Evolutionary conservation across 1,140 invertebrate genomes (phyloP).

Genomic region (Caenorhabditis remanei): DNA sequence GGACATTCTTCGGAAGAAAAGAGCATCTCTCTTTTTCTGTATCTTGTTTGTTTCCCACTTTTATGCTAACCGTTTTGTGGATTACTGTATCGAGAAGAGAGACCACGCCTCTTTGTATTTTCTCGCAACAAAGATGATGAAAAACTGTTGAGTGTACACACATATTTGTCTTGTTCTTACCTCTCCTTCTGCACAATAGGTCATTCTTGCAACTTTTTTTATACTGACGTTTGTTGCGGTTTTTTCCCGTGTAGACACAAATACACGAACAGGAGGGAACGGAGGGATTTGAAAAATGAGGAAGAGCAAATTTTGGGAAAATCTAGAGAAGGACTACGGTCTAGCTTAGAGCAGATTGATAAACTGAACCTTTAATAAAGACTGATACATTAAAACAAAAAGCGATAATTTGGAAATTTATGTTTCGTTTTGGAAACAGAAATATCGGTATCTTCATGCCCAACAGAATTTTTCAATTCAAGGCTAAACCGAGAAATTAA

Average conservation of each 20-base stretch:
- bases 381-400: too few relatives aligned
- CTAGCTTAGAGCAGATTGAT: not conserved
- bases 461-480: too few relatives aligned
- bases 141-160: constrained; percentile 9
- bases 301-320: not conserved
- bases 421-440: too few relatives aligned
- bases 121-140: constrained; percentile 47
- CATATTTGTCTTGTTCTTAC: constrained; percentile 40
- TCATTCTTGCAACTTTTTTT: constrained; percentile 48
- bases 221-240: not conserved
- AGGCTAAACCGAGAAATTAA: too few relatives aligned
- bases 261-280: not conserved
- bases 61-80: constrained; percentile 27
- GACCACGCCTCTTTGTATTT: not conserved
- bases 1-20: constrained; percentile 26
- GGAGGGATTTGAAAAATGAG: not conserved
- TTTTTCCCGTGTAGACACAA: constrained; percentile 1
- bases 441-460: too few relatives aligned
- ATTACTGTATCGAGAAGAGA: constrained; percentile 15
- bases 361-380: too few relatives aligned
- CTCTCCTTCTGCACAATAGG: constrained; percentile 32
- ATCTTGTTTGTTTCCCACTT: constrained; percentile 6
- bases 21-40: constrained; percentile 25
- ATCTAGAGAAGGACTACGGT: not conserved
- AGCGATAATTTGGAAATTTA: too few relatives aligned